phyloP scores from a whole-genome alignment of 35 echinoderm and acorn worm genomes.

The Chiridota heheva region DNA sequence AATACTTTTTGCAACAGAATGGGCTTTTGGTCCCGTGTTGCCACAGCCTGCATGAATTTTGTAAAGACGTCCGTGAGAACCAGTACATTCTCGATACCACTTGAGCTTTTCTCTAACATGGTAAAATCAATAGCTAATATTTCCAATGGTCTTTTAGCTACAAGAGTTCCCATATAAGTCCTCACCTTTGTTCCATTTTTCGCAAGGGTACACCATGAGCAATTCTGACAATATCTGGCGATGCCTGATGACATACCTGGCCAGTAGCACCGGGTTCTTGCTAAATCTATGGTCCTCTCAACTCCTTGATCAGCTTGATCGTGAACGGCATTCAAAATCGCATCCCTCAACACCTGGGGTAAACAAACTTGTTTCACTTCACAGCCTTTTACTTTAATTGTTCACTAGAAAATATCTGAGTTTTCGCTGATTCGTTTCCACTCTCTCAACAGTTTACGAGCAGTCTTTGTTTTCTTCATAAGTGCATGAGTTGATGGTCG shows the following conservation, averaged over 20 bases:
- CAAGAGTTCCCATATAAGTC: constrained; percentile 22
- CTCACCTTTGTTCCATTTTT: constrained; percentile 16
- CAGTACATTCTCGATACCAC: constrained; percentile 2
- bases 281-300: constrained; percentile 13
- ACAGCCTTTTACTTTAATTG: background rate
- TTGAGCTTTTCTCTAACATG: background rate
- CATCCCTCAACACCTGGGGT: background rate
- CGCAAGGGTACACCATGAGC: constrained; percentile 42
- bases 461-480: background rate
- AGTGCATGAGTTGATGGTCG: background rate
- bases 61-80: constrained; percentile 56
- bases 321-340: background rate
- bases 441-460: background rate
- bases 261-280: constrained; percentile 40
- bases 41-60: constrained; percentile 74
- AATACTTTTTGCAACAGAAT: constrained; percentile 43
- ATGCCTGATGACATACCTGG: constrained; percentile 36
- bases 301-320: constrained; percentile 26
- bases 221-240: constrained; percentile 30
- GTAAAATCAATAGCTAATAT: constrained; percentile 42
- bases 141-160: constrained; percentile 60
- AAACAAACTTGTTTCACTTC: constrained; percentile 14
- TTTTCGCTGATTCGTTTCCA: background rate
- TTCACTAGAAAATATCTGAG: constrained; percentile 1
- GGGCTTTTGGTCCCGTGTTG: constrained; percentile 59